Base-by-base conservation (phyloP, 2,888 invertebrate genomes). In the Drosophila longiperda region DNA sequence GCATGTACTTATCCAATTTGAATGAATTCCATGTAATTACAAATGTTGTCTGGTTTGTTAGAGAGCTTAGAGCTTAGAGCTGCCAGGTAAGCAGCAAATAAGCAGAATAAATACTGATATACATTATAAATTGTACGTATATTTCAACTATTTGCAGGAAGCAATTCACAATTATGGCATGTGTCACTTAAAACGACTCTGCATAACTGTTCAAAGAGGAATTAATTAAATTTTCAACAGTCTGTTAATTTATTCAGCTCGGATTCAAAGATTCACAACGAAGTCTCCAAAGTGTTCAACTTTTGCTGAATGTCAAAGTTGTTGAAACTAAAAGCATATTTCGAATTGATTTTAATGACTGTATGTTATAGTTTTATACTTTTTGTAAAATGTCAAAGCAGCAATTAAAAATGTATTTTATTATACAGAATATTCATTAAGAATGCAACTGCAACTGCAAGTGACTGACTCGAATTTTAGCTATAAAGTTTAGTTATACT, bases 11-110 rank as follows among this genome's bases (percentile, higher is more conserved):
- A 70, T 72, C 63, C 57, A 71, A 62, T 66, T 82, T 73, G 40
- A 64, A 64, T 60, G 61, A 86, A 86, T 70, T 66, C 63, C 75
- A 60, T 73, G 83, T 88, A 77, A 90, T 87, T 90, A 79, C 65
- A 73, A 57, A 59, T 78, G 68, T 75, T 38, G 3, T 32, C n/a
- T 17, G 66, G 52, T 8, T 62, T 66, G 61, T 42, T 15, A 34
- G 8, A 38, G 11, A 54, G 12, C 53, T 29, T 17, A 20, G 7
- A 26, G 38, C 68, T 48, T 71, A 38, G n/a, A 42, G 29, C 42
- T 26, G 26, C 67, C 40, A 42, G 50, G 68, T 36, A 40, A 42
- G n/a, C 49, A 33, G n/a, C 17, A 11, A 32, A 1, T 23, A 40
- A 49, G 26, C 32, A 33, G 5, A 33, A 33, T 0, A 53, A 15